phyloP scores from a whole-genome alignment of 2,113 vertebrate species.

The Galemys pyrenaicus region DNA sequence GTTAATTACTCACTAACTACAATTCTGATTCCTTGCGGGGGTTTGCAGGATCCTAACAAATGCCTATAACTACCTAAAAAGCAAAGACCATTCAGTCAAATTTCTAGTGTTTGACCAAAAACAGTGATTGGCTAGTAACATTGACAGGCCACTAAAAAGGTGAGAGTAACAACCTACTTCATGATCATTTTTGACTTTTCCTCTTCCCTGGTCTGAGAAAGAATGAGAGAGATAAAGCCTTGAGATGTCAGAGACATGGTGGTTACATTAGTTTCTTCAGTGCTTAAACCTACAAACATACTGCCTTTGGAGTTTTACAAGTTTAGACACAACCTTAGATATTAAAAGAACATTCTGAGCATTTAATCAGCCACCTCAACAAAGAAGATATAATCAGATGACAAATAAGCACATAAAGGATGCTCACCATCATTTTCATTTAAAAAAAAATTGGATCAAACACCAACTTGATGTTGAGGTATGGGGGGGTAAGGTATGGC shows the following conservation, averaged over 20 bases:
- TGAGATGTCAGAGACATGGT: not conserved
- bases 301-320: not conserved
- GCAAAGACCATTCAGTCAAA: not conserved
- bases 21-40: not conserved
- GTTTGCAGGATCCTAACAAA: not conserved
- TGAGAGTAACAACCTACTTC: not conserved
- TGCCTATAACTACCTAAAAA: not conserved
- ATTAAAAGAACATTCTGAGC: not conserved
- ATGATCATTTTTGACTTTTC: not conserved
- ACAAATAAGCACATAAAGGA: not conserved
- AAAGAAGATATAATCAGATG: not conserved
- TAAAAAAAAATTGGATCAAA: conserved; percentile 3
- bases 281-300: not conserved
- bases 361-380: not conserved
- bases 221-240: not conserved
- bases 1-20: not conserved
- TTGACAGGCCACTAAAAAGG: not conserved
- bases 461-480: not conserved
- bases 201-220: fast-evolving
- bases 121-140: not conserved
- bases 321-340: not conserved
- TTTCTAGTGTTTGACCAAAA: not conserved
- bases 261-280: not conserved
- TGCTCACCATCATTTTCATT: not conserved
- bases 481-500: not conserved